phyloP scores from a whole-genome alignment of 2,113 vertebrate genomes.

The Brienomyrus brachyistius region DNA sequence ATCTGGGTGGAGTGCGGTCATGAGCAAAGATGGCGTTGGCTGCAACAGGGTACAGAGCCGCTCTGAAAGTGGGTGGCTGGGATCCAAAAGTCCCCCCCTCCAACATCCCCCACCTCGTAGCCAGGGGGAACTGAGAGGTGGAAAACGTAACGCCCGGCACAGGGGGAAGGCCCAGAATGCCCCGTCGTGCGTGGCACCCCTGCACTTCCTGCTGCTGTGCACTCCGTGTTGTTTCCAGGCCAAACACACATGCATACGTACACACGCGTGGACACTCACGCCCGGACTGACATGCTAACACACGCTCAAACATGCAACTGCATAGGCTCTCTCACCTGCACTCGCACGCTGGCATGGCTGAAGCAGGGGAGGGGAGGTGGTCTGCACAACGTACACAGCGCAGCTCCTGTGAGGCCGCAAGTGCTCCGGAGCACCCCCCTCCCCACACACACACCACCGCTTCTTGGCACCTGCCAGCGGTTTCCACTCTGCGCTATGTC shows the following conservation, averaged over 20 bases:
- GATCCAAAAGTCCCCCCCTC: background rate
- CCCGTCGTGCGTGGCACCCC: background rate
- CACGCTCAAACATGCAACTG: background rate
- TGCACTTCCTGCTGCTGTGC: constrained; percentile 5
- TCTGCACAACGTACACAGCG: background rate
- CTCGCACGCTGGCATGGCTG: background rate
- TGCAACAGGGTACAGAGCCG: background rate
- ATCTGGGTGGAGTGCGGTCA: background rate
- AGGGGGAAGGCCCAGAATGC: background rate
- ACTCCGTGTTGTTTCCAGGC: background rate
- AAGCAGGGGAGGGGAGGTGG: background rate
- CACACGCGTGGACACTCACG: background rate
- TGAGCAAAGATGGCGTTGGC: background rate
- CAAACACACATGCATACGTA: background rate
- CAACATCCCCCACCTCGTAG: background rate
- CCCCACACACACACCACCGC: constrained; percentile 1
- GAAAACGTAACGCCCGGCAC: constrained; percentile 19
- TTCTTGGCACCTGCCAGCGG: constrained; percentile 32
- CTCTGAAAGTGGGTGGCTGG: background rate
- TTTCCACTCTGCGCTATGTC: constrained; percentile 45
- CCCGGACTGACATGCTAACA: background rate
- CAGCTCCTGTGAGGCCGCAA: background rate
- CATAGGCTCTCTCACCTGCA: background rate
- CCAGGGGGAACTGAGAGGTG: background rate
- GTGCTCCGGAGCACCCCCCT: background rate